phyloP scores from a whole-genome alignment of 2,888 invertebrate genomes.

The Mechanitis mazaeus region DNA sequence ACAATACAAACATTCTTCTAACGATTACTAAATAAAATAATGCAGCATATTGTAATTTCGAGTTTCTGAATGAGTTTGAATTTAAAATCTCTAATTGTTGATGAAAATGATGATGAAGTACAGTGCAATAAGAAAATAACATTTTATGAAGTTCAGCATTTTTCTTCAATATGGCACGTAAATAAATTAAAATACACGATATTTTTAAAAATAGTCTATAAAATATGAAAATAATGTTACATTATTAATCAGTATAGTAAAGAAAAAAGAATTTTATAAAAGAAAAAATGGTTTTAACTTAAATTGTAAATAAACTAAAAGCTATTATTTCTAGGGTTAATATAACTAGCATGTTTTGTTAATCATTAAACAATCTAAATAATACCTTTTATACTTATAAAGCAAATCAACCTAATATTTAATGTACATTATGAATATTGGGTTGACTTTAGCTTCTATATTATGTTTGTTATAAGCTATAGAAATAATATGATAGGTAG shows the following conservation, averaged over 20 bases:
- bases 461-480: background rate
- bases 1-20: background rate
- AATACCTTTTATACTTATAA: conserved; percentile 14
- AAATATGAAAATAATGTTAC: too few species aligned
- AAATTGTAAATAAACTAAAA: background rate
- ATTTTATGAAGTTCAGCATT: background rate
- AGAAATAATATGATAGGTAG: background rate
- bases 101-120: too few species aligned
- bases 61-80: too few species aligned
- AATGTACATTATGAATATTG: background rate
- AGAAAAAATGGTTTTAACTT: too few species aligned
- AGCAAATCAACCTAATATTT: conserved; percentile 3
- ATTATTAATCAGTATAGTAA: too few species aligned
- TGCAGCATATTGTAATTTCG: too few species aligned
- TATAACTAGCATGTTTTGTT: conserved; percentile 1
- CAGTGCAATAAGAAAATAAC: background rate
- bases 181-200: background rate
- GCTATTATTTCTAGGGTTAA: conserved; percentile 1
- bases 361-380: conserved; percentile 9
- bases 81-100: too few species aligned
- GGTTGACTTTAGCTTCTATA: background rate
- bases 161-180: conserved; percentile 27
- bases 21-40: too few species aligned
- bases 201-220: too few species aligned
- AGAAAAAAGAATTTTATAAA: too few species aligned